Conservation (phyloP, 2,113 vertebrate genomes). For the Brachirus orientalis region DNA sequence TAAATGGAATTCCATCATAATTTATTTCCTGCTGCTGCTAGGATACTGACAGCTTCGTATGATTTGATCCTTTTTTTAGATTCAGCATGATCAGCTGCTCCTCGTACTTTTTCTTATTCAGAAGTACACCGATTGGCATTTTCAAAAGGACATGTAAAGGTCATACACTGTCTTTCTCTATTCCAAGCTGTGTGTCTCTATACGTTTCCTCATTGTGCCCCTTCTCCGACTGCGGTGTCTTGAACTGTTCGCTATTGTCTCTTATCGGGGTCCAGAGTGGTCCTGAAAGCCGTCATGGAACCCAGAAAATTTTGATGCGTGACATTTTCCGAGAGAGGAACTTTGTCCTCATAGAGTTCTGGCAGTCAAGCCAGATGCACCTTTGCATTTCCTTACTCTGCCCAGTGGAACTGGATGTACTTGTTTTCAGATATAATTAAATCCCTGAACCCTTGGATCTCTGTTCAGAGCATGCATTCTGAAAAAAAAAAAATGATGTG, state of each 20-base stretch:
- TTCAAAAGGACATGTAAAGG: slow-evolving; percentile 73
- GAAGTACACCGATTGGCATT: slow-evolving; percentile 61
- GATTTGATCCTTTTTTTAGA: slow-evolving; percentile 21
- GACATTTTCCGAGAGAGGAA: slow-evolving; percentile 61
- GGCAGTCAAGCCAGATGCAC: slow-evolving; percentile 39
- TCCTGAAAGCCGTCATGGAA: slow-evolving; percentile 35
- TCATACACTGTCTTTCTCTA: slow-evolving; percentile 41
- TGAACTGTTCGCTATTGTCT: slow-evolving; percentile 37
- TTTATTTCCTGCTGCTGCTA: neutral
- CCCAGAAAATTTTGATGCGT: slow-evolving; percentile 37
- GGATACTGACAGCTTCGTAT: slow-evolving; percentile 18
- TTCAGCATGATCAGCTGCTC: slow-evolving; percentile 30
- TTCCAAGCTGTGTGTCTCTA: slow-evolving; percentile 33
- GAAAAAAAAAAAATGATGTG: neutral
- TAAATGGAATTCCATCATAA: no score
- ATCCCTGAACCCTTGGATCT: slow-evolving; percentile 5
- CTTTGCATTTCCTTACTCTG: slow-evolving; percentile 17
- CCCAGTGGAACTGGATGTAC: slow-evolving; percentile 10
- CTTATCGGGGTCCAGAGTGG: slow-evolving; percentile 24
- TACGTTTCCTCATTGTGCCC: slow-evolving; percentile 31
- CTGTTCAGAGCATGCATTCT: slow-evolving; percentile 7
- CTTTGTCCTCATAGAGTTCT: slow-evolving; percentile 47
- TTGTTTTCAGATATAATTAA: slow-evolving; percentile 44
- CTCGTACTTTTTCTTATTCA: slow-evolving; percentile 37
- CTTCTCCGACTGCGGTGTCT: slow-evolving; percentile 36